Evolutionary conservation across 2,797 vertebrate species (phyloP).

Genomic region (Hoplostethus atlanticus): DNA sequence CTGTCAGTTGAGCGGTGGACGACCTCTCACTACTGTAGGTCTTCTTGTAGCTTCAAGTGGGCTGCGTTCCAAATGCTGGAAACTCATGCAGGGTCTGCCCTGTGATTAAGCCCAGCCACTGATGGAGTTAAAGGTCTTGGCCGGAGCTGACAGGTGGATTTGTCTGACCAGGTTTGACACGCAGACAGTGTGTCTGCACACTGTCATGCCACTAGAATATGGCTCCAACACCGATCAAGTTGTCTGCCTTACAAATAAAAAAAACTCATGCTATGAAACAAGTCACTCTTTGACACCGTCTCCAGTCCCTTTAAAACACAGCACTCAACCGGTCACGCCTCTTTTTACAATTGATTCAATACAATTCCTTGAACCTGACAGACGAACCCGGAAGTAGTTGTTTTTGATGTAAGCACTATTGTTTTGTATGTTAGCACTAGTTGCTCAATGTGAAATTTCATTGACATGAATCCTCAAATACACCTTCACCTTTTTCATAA

Average conservation of each 20-base stretch:
- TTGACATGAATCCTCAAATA: conserved; percentile 9
- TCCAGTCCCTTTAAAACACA: neutral
- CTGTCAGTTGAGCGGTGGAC: conserved; percentile 33
- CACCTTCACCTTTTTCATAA: neutral
- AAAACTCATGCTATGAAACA: neutral
- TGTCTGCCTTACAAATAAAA: neutral
- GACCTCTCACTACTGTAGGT: conserved; percentile 22
- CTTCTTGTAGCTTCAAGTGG: conserved; percentile 26
- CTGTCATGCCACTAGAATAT: neutral
- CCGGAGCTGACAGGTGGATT: conserved; percentile 56
- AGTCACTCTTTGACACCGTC: neutral
- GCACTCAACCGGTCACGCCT: no score
- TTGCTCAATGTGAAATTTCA: neutral
- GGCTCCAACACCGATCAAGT: conserved; percentile 1
- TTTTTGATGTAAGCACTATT: neutral
- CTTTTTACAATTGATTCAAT: no score
- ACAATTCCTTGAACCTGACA: no score
- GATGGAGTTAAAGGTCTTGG: conserved; percentile 42
- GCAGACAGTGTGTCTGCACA: conserved; percentile 34
- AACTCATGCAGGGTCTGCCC: conserved; percentile 38
- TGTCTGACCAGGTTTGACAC: conserved; percentile 46
- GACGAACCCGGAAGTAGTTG: neutral
- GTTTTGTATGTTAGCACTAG: neutral
- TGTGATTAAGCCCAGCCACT: conserved; percentile 50
- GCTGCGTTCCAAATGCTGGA: neutral